Conservation (phyloP, 2,113 vertebrate species). For the Hydrochoerus hydrochaeris region DNA sequence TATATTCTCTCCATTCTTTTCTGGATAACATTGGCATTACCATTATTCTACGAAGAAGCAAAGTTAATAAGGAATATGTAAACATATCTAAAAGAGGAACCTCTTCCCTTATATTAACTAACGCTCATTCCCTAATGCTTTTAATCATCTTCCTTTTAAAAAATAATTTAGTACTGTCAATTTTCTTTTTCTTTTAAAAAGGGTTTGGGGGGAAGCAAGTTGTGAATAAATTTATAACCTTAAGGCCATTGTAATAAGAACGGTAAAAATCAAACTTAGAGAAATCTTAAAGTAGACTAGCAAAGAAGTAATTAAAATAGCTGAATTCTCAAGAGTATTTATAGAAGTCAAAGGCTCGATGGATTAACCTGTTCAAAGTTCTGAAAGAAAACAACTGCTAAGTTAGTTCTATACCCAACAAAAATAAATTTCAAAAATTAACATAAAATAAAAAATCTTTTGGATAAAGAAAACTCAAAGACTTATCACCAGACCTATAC, state of each 20-base stretch:
- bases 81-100: not conserved
- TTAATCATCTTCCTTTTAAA: not conserved
- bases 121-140: not conserved
- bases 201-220: not conserved
- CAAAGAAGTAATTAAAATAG: slow-evolving; percentile 21
- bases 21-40: not conserved
- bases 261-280: slow-evolving; percentile 42
- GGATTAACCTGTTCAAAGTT: not conserved
- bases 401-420: slow-evolving; percentile 60
- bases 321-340: slow-evolving; percentile 33
- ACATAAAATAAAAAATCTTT: not conserved
- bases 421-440: slow-evolving; percentile 59
- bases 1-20: not conserved
- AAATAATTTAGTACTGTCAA: slow-evolving; percentile 9
- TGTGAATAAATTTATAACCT: slow-evolving; percentile 32
- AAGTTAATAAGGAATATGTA: not conserved
- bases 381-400: not conserved
- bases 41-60: not conserved
- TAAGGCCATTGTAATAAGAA: slow-evolving; percentile 30
- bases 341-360: not conserved
- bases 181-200: not conserved
- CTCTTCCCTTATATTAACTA: not conserved
- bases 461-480: slow-evolving; percentile 12
- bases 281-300: slow-evolving; percentile 40
- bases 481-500: not conserved